Evolutionary conservation across 2,113 vertebrate species (phyloP), one percentile per base, ranked within the genome.

Genomic region (Lampris megalopsis): DNA sequence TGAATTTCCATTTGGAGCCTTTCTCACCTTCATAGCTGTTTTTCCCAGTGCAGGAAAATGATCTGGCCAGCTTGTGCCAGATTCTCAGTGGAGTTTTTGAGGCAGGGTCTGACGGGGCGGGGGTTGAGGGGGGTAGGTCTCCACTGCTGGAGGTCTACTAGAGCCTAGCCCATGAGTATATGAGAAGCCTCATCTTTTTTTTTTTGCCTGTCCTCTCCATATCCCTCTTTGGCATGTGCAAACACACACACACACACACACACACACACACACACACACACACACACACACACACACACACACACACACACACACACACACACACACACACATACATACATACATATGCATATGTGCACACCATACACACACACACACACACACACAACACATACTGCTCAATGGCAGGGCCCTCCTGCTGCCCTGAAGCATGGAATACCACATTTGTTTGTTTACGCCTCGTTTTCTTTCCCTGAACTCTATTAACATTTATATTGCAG

Each of bases 401-500:
- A 83, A 80, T 84, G 88, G 84, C 88, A 87, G 85, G 71, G 81
- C 87, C 84, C 88, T 86, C 90, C 89, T 63, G 83, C 89, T 87
- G 88, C 88, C 89, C 89, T 87, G 81, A 90, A 89, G 84, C 89
- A 89, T 85, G 87, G 91, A 90, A 90, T 83, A 88, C 84, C 86
- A 91, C 90, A 91, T 93, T 92, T 91, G 91, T 94, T 94, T 94
- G 91, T 94, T 93, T 94, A 91, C 88, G 88, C 87, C 86, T 91
- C 77, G 84, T 92, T 93, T 92, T 90, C 88, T 91, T 90, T 84
- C 84, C 85, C 92, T 93, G 92, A 94, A 93, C 93, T 92, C 93
- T 90, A 94, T 94, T 94, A 94, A 94, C 93, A 94, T 94, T 94
- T 94, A 94, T 94, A 94, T 94, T 93, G 92, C 90, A 90, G 91